Evolutionary conservation across 2,113 vertebrate species (phyloP).

Genomic region (Danionella cerebrum): DNA sequence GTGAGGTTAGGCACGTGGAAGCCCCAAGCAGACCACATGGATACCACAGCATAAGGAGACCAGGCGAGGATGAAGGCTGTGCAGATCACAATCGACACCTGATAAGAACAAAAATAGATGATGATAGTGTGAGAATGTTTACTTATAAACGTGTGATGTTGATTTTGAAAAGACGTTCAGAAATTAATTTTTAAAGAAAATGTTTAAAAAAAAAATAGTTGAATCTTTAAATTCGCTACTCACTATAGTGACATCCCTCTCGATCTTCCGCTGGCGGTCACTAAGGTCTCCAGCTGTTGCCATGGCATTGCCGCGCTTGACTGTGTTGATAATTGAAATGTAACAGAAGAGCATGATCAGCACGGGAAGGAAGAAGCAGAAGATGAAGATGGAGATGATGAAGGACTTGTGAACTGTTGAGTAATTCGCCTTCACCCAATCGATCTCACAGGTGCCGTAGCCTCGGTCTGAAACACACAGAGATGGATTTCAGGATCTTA

Average conservation of each 20-base stretch:
- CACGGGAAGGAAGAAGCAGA: conserved; percentile 74
- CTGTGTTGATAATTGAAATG: conserved; percentile 73
- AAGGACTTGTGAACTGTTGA: conserved; percentile 81
- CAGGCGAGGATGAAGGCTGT: conserved; percentile 65
- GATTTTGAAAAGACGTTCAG: too few species aligned
- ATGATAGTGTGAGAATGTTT: too few species aligned
- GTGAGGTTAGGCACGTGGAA: conserved; percentile 59
- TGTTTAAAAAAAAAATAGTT: too few species aligned
- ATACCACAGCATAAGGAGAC: conserved; percentile 69
- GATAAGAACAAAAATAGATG: background rate
- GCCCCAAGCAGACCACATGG: conserved; percentile 64
- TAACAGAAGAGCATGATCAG: conserved; percentile 72
- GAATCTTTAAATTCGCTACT: too few species aligned
- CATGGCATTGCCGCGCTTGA: conserved; percentile 73
- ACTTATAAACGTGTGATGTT: too few species aligned
- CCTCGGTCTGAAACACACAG: conserved; percentile 61
- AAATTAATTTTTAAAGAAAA: too few species aligned
- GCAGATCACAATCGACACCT: conserved; percentile 66
- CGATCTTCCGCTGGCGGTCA: conserved; percentile 67
- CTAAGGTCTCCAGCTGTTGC: conserved; percentile 63
- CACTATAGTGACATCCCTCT: conserved; percentile 71
- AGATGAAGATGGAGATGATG: conserved; percentile 76
- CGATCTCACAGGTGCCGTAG: conserved; percentile 77
- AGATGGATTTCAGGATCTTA: too few species aligned
- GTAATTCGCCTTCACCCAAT: conserved; percentile 83